Base-by-base conservation (phyloP, 2,113 vertebrate species). In the Cromileptes altivelis region DNA sequence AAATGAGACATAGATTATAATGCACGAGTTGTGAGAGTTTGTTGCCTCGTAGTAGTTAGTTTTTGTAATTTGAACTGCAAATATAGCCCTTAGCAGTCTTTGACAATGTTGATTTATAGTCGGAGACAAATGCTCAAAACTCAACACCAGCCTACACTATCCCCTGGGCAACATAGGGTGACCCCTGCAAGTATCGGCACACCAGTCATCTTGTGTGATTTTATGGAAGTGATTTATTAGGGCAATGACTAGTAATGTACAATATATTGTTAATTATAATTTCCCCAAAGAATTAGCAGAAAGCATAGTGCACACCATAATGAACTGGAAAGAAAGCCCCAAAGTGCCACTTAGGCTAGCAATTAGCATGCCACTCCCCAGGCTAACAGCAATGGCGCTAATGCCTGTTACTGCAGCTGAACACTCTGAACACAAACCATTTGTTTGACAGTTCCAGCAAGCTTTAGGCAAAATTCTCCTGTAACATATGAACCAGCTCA, bases 401-500 rank as follows among this genome's bases (percentile, higher is more conserved):
- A 87, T 62, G 86, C 49, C 68, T 84, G 78, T 76, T 74, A 84
- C 85, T 75, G 64, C 72, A 63, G 74, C 84, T 76, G 58, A 91
- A 87, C 50, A 82, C 68, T 82, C 67, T 70, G 70, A 89, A 69
- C 71, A 86, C 85, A 89, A 89, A 86, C 80, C 78, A 72, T 89
- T 92, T 91, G 72, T 88, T 84, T 90, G 75, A 91, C 90, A 80
- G 81, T 79, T 91, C 19, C 56, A 74, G 65, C 56, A 58, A 68
- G 81, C 86, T 88, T 68, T 50, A 70, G 82, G 85, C 86, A 56
- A 85, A 81, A 88, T 80, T 72, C 53, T 87, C 72, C 55, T 75
- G 40, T 68, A 85, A 89, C 82, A 88, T 80, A 80, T 76, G 75
- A 89, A 87, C 40, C 45, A 81, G 74, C 68, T 89, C 86, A 85